A percentile compares a stretch with the other conserved stretches of the same genome.
These are phyloP conservation scores for Lamellibrachia satsuma DNA, from an alignment of 2,888 invertebrate species.

Conservation along the genomic window DNA sequence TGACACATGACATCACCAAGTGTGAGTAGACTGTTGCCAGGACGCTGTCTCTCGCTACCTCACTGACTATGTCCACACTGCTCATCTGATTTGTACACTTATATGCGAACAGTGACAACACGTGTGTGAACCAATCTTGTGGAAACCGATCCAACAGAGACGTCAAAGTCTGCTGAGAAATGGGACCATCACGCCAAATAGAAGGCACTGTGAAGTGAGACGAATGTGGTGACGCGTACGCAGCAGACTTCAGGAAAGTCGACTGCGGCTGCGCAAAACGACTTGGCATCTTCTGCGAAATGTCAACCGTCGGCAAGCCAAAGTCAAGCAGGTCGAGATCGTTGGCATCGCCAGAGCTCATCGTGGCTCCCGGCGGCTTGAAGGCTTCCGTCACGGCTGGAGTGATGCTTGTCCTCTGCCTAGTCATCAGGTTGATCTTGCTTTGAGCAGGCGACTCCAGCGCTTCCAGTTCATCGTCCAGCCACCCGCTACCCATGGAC, in stretches of 20 bases:
- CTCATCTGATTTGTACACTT: neutral
- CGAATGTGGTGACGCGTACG: slow-evolving; percentile 56
- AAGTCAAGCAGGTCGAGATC: slow-evolving; percentile 55
- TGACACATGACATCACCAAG: slow-evolving; percentile 59
- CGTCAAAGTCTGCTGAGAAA: slow-evolving; percentile 54
- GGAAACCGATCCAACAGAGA: slow-evolving; percentile 53
- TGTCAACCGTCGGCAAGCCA: slow-evolving; percentile 57
- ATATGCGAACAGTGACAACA: slow-evolving; percentile 31
- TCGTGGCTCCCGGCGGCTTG: neutral
- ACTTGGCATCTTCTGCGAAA: slow-evolving; percentile 36
- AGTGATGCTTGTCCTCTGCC: neutral
- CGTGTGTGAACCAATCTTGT: slow-evolving; percentile 56
- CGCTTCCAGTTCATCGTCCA: slow-evolving; percentile 14
- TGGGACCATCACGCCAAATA: slow-evolving; percentile 57
- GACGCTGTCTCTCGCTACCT: slow-evolving; percentile 52
- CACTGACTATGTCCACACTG: slow-evolving; percentile 48
- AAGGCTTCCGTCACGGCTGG: neutral
- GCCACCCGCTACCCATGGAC: neutral
- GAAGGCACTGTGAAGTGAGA: slow-evolving; percentile 54
- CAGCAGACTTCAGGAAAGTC: slow-evolving; percentile 32
- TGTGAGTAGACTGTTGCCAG: slow-evolving; percentile 56
- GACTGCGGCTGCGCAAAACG: slow-evolving; percentile 41
- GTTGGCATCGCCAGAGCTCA: slow-evolving; percentile 44
- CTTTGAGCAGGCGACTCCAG: neutral
- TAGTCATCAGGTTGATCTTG: neutral